A percentile compares a stretch with the other conserved stretches of the same genome.
These are phyloP conservation scores for Cephus nigrinus DNA, from an alignment of 2,888 invertebrate species.

Conservation along the genomic window DNA sequence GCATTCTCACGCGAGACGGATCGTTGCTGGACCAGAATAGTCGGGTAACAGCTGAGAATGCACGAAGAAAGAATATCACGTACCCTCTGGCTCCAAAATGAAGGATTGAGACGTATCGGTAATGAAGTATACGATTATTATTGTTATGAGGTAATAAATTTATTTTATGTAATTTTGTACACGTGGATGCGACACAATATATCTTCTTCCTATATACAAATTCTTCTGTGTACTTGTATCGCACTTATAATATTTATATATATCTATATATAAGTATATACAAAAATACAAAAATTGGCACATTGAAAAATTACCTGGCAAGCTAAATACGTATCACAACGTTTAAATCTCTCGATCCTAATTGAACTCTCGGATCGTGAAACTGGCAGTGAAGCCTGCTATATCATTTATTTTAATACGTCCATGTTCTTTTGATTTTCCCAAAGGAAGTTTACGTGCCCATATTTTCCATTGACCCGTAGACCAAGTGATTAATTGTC, in stretches of 20 bases:
- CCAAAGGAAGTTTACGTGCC: background rate
- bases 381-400: background rate
- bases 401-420: background rate
- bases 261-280: conserved; percentile 46
- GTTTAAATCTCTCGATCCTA: conserved; percentile 8
- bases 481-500: background rate
- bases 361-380: background rate
- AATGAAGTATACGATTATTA: background rate
- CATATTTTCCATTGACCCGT: background rate
- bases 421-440: background rate
- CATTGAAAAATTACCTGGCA: conserved; percentile 42
- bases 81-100: background rate
- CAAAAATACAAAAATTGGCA: conserved; percentile 64
- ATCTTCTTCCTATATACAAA: conserved; percentile 20
- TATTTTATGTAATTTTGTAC: conserved; percentile 9
- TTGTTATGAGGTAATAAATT: background rate
- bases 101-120: background rate
- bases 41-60: conserved; percentile 14
- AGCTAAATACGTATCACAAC: conserved; percentile 30
- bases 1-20: conserved; percentile 13
- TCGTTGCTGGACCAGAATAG: background rate
- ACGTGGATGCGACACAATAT: conserved; percentile 15
- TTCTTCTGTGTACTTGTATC: background rate
- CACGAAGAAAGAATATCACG: conserved; percentile 16
- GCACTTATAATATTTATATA: conserved; percentile 30